Base-by-base conservation (phyloP, 1,140 invertebrate species). In the Hestina assimilis region DNA sequence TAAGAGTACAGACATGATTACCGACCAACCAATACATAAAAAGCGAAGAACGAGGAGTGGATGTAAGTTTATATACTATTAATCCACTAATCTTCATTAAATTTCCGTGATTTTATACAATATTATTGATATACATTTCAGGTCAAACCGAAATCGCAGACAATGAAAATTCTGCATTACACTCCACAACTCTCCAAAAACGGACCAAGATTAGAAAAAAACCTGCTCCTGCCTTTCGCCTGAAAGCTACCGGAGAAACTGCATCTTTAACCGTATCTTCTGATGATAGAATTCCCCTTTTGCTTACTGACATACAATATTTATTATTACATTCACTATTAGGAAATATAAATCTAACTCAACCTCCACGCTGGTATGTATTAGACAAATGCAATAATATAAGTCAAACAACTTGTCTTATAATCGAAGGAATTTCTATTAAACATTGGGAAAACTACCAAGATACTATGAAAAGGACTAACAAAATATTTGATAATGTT, bases 261-360 rank as follows among this genome's bases (percentile, higher is more conserved):
- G 93, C 94, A 41, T 90, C 84, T 33, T 75, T 94, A 54, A 75
- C 79, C 35, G 73, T 85, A 19, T 75, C 89, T 21, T 62, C 77
- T 20, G 76, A 91, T 42, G 85, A 91, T 40, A 89, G 94, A 61
- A 91, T 94, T 38, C 96, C 96, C 5, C 89, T 98, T 59, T 93
- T 95, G 74, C 87, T 96, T 0, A 92, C 92, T 29, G 96, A 97
- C 79, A 78, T 97, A 50, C 95, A 97, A 78, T 92, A 96, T 88
- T 88, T 97, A 41, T 70, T 97, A 3, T 83, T 97, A 67, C 93
- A 93, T 79, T 93, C 95, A 1, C 78, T 96, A 48, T 87, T 95
- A 40, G 94, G 93, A 3, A 91, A 93, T 64, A 83, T 92, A 24
- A 92, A 94, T 35, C 92, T 93, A 14, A 93, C 93, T 52, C 75